Conservation (phyloP, 2,113 vertebrate genomes). For the Arizona elegans region DNA sequence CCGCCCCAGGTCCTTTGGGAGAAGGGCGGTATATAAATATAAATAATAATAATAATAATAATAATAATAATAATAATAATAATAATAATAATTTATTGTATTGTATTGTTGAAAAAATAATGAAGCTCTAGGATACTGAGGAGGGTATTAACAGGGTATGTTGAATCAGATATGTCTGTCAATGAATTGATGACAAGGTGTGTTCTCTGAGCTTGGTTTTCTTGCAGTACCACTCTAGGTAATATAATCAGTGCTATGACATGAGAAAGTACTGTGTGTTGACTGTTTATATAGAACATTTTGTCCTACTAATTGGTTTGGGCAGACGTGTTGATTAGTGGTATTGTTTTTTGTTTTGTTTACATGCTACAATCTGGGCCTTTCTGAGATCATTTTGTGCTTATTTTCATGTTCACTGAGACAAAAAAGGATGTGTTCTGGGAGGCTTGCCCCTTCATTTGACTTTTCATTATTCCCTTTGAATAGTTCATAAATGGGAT, state of each 20-base stretch:
- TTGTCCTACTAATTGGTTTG: neutral
- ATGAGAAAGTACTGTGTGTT: neutral
- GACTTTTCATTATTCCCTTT: neutral
- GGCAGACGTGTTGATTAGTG: neutral
- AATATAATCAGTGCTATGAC: neutral
- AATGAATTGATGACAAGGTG: neutral
- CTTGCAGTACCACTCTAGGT: neutral
- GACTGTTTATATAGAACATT: neutral
- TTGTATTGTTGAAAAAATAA: neutral
- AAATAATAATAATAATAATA: too few species aligned
- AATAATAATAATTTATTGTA: neutral
- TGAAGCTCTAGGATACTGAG: neutral
- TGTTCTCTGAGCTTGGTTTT: neutral
- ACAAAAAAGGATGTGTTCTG: neutral
- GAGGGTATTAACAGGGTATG: neutral
- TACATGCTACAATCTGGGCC: neutral
- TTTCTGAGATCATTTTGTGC: neutral
- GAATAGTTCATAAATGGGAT: neutral
- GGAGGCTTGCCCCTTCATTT: neutral
- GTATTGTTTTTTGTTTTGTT: neutral
- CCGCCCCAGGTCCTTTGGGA: too few species aligned
- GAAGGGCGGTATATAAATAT: too few species aligned
- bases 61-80: too few species aligned
- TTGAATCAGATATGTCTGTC: neutral
- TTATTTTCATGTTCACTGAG: neutral